Percentiles rank a stretch among this genome's conserved stretches.
Evolutionary conservation across 2,113 vertebrate species (phyloP).

Genomic region (Platanista minor): DNA sequence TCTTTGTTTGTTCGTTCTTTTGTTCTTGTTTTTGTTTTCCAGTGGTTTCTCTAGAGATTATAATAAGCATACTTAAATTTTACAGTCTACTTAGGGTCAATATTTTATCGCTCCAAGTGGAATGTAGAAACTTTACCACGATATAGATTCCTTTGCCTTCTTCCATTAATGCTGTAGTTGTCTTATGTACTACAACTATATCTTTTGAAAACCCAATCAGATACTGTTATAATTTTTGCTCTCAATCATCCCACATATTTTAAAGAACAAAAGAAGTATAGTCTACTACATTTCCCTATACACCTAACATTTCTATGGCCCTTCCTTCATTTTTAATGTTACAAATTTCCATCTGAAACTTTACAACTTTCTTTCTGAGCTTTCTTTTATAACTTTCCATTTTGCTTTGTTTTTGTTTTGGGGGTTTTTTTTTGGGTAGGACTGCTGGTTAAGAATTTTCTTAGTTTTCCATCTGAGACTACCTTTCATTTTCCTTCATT

Average conservation of each 20-base stretch:
- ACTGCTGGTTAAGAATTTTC: not conserved
- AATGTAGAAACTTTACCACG: not conserved
- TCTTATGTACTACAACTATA: not conserved
- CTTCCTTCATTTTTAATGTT: not conserved
- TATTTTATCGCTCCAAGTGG: not conserved
- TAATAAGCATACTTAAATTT: not conserved
- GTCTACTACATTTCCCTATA: not conserved
- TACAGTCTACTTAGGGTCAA: not conserved
- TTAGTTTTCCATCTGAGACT: not conserved
- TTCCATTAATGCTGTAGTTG: not conserved
- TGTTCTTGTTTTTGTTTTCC: not conserved
- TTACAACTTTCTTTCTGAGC: not conserved
- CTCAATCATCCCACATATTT: not conserved
- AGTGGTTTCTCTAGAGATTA: not conserved
- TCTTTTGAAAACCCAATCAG: not conserved
- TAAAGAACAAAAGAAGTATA: not conserved
- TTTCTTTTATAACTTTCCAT: not conserved
- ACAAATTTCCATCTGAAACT: not conserved
- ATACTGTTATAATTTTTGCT: not conserved
- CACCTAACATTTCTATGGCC: not conserved
- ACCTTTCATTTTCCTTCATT: not conserved
- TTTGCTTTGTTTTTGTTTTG: not conserved
- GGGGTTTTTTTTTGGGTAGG: not conserved
- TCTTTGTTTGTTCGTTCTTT: not conserved
- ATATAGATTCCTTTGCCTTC: not conserved